phyloP scores from a whole-genome alignment of 2,888 invertebrate species.

The Antitype chi region DNA sequence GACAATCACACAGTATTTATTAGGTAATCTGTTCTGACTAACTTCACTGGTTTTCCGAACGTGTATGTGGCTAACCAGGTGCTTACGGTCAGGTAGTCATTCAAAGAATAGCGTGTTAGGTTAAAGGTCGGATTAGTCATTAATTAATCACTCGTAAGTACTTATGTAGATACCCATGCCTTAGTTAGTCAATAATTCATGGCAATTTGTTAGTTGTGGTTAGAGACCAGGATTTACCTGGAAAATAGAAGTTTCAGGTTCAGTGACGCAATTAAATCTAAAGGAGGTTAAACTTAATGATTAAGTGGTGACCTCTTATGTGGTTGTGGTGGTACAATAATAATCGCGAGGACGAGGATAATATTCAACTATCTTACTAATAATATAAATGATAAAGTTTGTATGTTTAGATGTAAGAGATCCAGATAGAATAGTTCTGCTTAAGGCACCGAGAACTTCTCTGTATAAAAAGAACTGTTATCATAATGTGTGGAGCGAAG shows the following conservation, averaged over 20 bases:
- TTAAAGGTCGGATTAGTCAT: constrained; percentile 13
- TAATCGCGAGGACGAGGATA: too few species aligned
- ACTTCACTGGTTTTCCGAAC: constrained; percentile 6
- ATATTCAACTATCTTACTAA: too few species aligned
- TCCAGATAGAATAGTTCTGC: too few species aligned
- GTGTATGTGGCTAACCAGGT: constrained; percentile 4
- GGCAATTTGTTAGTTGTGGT: constrained; percentile 1
- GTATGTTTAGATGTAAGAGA: too few species aligned
- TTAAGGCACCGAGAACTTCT: too few species aligned
- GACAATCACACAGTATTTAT: not conserved
- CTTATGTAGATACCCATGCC: not conserved
- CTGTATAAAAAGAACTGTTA: too few species aligned
- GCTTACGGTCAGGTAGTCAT: not conserved
- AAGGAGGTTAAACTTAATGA: too few species aligned
- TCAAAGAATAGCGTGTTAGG: constrained; percentile 3
- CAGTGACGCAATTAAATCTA: not conserved
- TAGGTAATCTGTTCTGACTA: not conserved
- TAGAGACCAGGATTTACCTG: not conserved
- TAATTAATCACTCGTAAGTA: constrained; percentile 13
- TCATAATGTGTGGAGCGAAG: too few species aligned
- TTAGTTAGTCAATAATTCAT: constrained; percentile 10
- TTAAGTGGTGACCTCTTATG: too few species aligned
- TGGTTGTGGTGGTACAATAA: too few species aligned
- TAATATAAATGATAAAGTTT: too few species aligned
- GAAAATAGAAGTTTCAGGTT: not conserved